Percentiles rank a stretch among this genome's conserved stretches.
phyloP scores from a whole-genome alignment of 2,888 invertebrate genomes.

The Spodoptera picta region DNA sequence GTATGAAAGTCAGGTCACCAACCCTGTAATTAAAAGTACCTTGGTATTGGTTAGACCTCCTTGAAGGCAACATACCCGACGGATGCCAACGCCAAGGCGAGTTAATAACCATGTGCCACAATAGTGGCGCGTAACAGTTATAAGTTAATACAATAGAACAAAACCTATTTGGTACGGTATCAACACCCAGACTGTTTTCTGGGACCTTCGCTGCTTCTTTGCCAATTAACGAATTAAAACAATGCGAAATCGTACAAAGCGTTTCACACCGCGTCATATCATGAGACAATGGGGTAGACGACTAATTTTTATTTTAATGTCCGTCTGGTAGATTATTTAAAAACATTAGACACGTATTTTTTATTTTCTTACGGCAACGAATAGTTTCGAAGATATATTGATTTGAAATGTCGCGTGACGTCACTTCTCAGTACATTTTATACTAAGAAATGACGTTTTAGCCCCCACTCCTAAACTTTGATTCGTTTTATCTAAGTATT shows the following conservation, averaged over 20 bases:
- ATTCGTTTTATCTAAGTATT: too few relatives aligned
- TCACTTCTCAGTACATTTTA: too few relatives aligned
- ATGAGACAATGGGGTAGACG: too few relatives aligned
- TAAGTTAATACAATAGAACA: slow-evolving; percentile 54
- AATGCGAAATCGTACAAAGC: slow-evolving; percentile 65
- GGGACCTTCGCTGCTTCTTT: slow-evolving; percentile 57
- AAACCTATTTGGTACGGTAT: slow-evolving; percentile 43
- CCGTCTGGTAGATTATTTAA: too few relatives aligned
- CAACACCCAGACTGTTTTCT: slow-evolving; percentile 36
- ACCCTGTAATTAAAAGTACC: slow-evolving; percentile 30
- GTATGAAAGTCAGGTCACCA: slow-evolving; percentile 36
- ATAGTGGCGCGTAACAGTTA: slow-evolving; percentile 28
- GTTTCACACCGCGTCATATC: slow-evolving; percentile 64
- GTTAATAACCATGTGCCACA: slow-evolving; percentile 46
- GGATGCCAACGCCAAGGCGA: slow-evolving; percentile 37
- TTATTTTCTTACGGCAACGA: too few relatives aligned
- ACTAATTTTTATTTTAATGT: too few relatives aligned
- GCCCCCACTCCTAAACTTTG: too few relatives aligned
- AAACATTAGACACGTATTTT: too few relatives aligned
- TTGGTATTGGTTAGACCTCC: slow-evolving; percentile 22
- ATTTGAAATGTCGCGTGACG: too few relatives aligned
- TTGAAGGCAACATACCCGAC: slow-evolving; percentile 33
- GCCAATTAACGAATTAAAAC: slow-evolving; percentile 64
- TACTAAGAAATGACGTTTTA: too few relatives aligned
- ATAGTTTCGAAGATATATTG: too few relatives aligned